A percentile compares a stretch with the other conserved stretches of the same genome.
These are phyloP conservation scores for Ctenodactylus gundi DNA, from an alignment of 2,113 vertebrate genomes.

Conservation along the genomic window DNA sequence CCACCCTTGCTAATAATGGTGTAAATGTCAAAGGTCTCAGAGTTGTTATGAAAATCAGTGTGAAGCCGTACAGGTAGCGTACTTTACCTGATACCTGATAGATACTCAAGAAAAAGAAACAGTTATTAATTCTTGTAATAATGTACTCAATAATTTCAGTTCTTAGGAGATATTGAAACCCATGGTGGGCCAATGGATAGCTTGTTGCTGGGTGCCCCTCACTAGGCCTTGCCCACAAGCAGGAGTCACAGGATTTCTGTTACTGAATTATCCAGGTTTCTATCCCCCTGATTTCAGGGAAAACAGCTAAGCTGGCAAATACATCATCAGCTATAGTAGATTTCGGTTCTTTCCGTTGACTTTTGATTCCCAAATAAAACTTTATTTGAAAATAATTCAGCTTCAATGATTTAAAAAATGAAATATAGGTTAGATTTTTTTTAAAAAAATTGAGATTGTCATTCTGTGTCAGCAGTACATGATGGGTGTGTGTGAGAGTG, in stretches of 20 bases:
- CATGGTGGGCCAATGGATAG: background rate
- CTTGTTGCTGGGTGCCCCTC: background rate
- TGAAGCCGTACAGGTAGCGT: background rate
- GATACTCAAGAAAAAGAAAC: background rate
- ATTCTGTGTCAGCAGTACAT: background rate
- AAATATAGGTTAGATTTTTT: background rate
- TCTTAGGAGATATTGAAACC: background rate
- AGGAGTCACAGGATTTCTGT: background rate
- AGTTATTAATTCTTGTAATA: background rate
- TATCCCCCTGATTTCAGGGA: background rate
- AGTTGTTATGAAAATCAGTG: background rate
- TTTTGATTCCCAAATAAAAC: constrained; percentile 15
- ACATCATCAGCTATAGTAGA: background rate
- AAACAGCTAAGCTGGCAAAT: background rate
- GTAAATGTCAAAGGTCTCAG: no score
- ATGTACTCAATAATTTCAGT: background rate
- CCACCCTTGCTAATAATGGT: no score
- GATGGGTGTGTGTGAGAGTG: background rate
- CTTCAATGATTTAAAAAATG: background rate
- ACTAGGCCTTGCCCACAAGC: background rate
- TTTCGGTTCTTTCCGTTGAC: background rate
- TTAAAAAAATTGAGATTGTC: no score
- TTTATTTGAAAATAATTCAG: background rate
- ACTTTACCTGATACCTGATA: background rate
- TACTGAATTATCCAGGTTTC: background rate